Conservation (phyloP, 92 coral and sea anemone species). For the Umimayanthus chanpuru region DNA sequence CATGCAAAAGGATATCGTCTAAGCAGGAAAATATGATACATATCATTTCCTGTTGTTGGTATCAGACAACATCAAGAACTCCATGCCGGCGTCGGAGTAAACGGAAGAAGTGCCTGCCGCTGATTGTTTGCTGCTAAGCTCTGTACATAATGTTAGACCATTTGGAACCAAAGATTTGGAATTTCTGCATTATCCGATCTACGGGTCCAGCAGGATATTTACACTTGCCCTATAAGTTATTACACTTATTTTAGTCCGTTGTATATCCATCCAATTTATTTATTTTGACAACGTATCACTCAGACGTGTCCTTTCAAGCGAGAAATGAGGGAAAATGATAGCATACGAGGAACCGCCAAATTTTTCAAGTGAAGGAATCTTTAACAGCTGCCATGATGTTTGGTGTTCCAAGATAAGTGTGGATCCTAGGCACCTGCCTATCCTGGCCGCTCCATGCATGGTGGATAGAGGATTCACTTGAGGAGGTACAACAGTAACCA, state of each 20-base stretch:
- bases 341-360: not conserved
- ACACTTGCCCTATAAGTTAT: too few species aligned
- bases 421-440: too few species aligned
- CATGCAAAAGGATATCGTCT: conserved; percentile 9
- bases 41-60: not conserved
- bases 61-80: not conserved
- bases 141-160: not conserved
- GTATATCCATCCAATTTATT: too few species aligned
- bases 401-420: too few species aligned
- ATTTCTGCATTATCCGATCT: not conserved
- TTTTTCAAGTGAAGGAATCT: not conserved
- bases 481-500: not conserved
- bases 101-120: not conserved
- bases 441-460: not conserved
- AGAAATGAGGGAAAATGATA: not conserved
- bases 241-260: too few species aligned
- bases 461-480: not conserved
- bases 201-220: not conserved
- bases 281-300: not conserved
- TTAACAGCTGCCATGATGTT: not conserved
- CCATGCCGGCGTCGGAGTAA: not conserved
- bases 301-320: not conserved
- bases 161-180: too few species aligned
- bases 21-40: not conserved
- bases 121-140: not conserved